phyloP scores from a whole-genome alignment of 2,113 vertebrate genomes.

The Chaetops frenatus region DNA sequence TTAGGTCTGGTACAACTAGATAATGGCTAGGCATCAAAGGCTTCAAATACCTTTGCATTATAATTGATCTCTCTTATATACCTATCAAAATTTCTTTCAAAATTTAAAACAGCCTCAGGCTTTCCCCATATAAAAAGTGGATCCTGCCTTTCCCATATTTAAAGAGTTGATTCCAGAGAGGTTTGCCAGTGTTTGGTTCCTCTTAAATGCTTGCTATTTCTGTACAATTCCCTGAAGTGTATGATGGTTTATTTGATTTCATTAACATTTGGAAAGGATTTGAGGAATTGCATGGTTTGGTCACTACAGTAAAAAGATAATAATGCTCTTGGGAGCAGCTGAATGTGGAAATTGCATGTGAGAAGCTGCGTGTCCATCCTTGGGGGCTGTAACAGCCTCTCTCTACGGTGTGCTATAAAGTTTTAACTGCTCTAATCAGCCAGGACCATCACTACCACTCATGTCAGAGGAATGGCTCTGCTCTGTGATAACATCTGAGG shows the following conservation, averaged over 20 bases:
- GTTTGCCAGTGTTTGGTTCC: slow-evolving; percentile 21
- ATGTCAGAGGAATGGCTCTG: not conserved
- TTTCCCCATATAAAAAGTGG: not conserved
- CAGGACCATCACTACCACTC: slow-evolving; percentile 2
- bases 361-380: slow-evolving; percentile 8
- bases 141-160: not conserved
- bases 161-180: not conserved
- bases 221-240: slow-evolving; percentile 30
- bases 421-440: slow-evolving; percentile 35
- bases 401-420: not conserved
- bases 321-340: slow-evolving; percentile 24
- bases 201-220: slow-evolving; percentile 45
- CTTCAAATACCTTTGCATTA: not conserved
- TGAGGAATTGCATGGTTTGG: slow-evolving; percentile 44
- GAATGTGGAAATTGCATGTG: slow-evolving; percentile 45
- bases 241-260: slow-evolving; percentile 50
- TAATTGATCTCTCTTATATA: not conserved
- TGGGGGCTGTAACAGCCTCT: not conserved
- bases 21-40: not conserved
- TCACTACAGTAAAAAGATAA: slow-evolving; percentile 52
- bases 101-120: slow-evolving; percentile 12
- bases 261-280: slow-evolving; percentile 63
- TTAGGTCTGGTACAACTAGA: not conserved
- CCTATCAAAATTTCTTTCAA: not conserved
- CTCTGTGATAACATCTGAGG: not conserved